phyloP scores from a whole-genome alignment of 1,140 invertebrate species.

The Lucilia cuprina region DNA sequence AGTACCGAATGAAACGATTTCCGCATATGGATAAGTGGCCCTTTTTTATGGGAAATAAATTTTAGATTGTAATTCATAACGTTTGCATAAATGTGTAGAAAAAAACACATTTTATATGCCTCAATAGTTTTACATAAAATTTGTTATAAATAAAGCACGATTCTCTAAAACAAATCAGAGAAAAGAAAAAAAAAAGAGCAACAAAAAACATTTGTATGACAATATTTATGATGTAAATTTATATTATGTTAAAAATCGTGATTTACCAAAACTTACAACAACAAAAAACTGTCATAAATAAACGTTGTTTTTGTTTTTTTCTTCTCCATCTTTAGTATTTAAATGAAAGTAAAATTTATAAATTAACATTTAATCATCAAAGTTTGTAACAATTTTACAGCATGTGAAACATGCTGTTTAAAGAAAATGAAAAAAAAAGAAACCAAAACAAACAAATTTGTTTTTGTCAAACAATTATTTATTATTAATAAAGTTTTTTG shows the following conservation, averaged over 20 bases:
- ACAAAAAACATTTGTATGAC: background rate
- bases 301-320: background rate
- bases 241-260: background rate
- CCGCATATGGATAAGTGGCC: too few species aligned
- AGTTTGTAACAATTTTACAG: background rate
- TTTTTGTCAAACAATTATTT: too few species aligned
- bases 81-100: too few species aligned
- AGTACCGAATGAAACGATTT: too few species aligned
- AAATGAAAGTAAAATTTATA: constrained; percentile 4
- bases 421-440: too few species aligned
- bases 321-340: background rate
- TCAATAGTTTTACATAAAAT: background rate
- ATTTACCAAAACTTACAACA: background rate
- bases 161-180: background rate
- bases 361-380: background rate
- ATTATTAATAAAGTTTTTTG: too few species aligned
- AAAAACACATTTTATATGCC: too few species aligned
- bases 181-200: too few species aligned
- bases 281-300: background rate
- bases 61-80: too few species aligned
- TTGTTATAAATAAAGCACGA: constrained; percentile 11
- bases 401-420: background rate
- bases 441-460: too few species aligned
- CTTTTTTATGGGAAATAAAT: too few species aligned
- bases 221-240: background rate